Conservation (phyloP, 2,888 invertebrate species). For the Lathronympha strigana region DNA sequence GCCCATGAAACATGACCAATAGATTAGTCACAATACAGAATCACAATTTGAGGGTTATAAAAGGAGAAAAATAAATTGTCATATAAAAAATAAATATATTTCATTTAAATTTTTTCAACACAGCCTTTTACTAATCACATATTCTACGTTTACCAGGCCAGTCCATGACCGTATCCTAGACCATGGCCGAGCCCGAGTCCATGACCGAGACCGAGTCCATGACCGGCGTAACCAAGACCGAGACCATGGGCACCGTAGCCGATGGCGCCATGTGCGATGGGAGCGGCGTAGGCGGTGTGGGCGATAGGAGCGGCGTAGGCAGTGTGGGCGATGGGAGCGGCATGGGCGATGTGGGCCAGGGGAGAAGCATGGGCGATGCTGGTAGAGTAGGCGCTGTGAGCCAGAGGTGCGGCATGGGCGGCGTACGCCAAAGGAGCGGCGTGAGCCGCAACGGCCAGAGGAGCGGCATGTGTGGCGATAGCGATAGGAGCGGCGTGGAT, state of each 20-base stretch:
- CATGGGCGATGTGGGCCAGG: conserved; percentile 45
- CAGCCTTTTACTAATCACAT: conserved; percentile 19
- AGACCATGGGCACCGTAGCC: conserved; percentile 44
- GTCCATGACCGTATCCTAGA: conserved; percentile 25
- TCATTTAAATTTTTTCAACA: conserved; percentile 26
- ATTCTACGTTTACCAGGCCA: conserved; percentile 26
- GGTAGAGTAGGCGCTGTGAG: conserved; percentile 44
- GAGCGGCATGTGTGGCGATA: conserved; percentile 40
- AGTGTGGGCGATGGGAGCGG: conserved; percentile 45
- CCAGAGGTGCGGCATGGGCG: conserved; percentile 49
- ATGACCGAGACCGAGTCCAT: conserved; percentile 25
- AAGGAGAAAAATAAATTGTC: neutral
- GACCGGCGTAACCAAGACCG: conserved; percentile 34
- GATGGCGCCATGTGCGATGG: conserved; percentile 41
- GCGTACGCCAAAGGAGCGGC: conserved; percentile 48
- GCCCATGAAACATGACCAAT: too few species aligned
- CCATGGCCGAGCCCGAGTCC: conserved; percentile 13
- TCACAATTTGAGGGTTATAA: too few species aligned
- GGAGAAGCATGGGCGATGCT: conserved; percentile 48
- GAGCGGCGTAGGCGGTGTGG: conserved; percentile 38
- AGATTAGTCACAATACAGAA: too few species aligned
- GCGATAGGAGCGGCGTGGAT: conserved; percentile 43
- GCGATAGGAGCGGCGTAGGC: conserved; percentile 43
- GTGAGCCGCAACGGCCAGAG: conserved; percentile 49
- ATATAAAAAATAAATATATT: conserved; percentile 21